phyloP scores from a whole-genome alignment of 2,888 invertebrate species.

The Chromoteleia sp. region DNA sequence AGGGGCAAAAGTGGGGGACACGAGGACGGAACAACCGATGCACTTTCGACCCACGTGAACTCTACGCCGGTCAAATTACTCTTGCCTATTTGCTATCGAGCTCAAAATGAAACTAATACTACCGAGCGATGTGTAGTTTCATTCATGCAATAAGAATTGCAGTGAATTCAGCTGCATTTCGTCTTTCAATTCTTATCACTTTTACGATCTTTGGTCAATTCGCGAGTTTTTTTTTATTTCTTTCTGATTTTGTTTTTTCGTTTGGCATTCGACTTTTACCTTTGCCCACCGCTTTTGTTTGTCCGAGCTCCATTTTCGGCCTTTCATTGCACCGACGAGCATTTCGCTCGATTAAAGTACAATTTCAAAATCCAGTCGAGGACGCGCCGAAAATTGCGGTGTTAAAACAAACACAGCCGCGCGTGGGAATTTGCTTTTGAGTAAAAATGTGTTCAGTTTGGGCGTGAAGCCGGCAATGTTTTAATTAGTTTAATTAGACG shows the following conservation, averaged over 20 bases:
- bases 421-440: background rate
- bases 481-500: constrained; percentile 43
- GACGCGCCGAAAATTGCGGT: constrained; percentile 22
- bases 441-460: constrained; percentile 1
- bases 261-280: constrained; percentile 36
- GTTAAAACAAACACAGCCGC: constrained; percentile 12
- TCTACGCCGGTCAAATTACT: constrained; percentile 67
- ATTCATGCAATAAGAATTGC: constrained; percentile 47
- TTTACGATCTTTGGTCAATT: constrained; percentile 47
- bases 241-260: constrained; percentile 14
- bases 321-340: constrained; percentile 21
- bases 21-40: constrained; percentile 74
- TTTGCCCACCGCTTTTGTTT: constrained; percentile 21
- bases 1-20: constrained; percentile 46
- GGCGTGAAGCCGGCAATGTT: constrained; percentile 11
- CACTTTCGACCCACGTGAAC: constrained; percentile 78
- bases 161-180: constrained; percentile 40
- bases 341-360: constrained; percentile 43
- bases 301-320: constrained; percentile 19
- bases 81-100: constrained; percentile 70
- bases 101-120: constrained; percentile 73
- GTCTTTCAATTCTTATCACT: constrained; percentile 58
- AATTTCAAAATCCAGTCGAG: constrained; percentile 23
- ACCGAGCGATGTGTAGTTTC: constrained; percentile 44
- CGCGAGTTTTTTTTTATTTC: constrained; percentile 22